Base-by-base conservation (phyloP, 1,140 invertebrate species). In the Pseudomyrmex sp. region DNA sequence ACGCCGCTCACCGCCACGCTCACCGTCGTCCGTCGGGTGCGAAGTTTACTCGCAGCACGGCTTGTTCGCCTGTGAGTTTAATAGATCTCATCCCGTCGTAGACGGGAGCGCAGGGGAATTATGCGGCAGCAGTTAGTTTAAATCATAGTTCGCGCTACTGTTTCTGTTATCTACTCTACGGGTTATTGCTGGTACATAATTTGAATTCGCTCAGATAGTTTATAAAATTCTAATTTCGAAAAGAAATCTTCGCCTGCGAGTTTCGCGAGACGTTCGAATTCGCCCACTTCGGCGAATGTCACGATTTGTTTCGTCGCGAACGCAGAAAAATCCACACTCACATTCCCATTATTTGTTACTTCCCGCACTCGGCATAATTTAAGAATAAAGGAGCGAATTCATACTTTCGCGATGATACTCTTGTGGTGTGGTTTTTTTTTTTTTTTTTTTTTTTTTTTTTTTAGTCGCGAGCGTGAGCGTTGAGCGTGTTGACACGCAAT, bases 401-500 rank as follows among this genome's bases (percentile, higher is more conserved):
- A 58, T 52, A 69, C 35, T 35, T 59, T 46, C n/a, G 8, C 13
- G 15, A 59, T 46, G 48, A 87, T 61, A 7, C 35, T 35, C 35
- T 35, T 35, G 35, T 35, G 13, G 0, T 13, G 50, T 52, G 13
- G 9, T 12, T 52, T 52, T 52, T 18, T 66, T 13, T 35, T 26
- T 63, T 69, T 82, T 75, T 82, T 69, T 82, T 75, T 82, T 12
- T 52, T 52, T 52, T 18, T 66, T 13, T 35, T 26, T 63, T 69
- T 82, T 75, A 74, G 20, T 66, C 83, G 62, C 56, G 82, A 46
- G 87, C 35, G 35, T 35, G 35, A 35, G 35, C 35, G 35, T 35
- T 52, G 69, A 77, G 56, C 73, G 66, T 58, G 85, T 52, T 58
- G 56, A 74, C 68, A 77, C 79, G 56, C 35, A 59, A 74, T n/a